A percentile compares a stretch with the other conserved stretches of the same genome.
phyloP scores from a whole-genome alignment of 2,888 invertebrate genomes.

The Arenicola marina region DNA sequence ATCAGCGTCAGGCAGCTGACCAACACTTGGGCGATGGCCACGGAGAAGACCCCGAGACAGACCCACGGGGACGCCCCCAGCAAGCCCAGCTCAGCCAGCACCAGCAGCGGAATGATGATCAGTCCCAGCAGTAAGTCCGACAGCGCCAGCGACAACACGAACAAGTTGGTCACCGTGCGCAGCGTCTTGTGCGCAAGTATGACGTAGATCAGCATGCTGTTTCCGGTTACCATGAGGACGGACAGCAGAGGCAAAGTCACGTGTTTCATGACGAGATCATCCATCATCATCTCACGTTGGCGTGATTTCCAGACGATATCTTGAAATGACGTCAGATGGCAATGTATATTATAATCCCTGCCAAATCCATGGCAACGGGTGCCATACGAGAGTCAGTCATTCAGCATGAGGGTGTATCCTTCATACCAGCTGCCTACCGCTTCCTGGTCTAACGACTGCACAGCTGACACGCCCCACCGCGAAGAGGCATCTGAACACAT shows the following conservation, averaged over 20 bases:
- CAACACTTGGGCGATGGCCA: conserved; percentile 17
- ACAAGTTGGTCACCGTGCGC: conserved; percentile 25
- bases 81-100: conserved; percentile 22
- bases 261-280: conserved; percentile 20
- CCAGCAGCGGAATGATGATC: conserved; percentile 21
- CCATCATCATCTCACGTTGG: too few species aligned
- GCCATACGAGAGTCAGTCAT: too few species aligned
- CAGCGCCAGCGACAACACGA: conserved; percentile 19
- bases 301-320: too few species aligned
- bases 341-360: too few species aligned
- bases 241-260: conserved; percentile 23
- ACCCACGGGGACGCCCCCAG: conserved; percentile 13
- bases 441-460: too few species aligned
- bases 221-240: conserved; percentile 22
- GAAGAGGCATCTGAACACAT: too few species aligned
- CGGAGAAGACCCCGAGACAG: conserved; percentile 22
- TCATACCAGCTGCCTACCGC: too few species aligned
- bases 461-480: too few species aligned
- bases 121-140: conserved; percentile 23
- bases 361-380: too few species aligned
- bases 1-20: conserved; percentile 33
- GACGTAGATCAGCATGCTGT: conserved; percentile 18
- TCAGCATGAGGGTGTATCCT: too few species aligned
- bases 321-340: too few species aligned
- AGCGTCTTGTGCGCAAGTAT: conserved; percentile 9